phyloP scores from a whole-genome alignment of 2,888 invertebrate species.

The Idaea aversata region DNA sequence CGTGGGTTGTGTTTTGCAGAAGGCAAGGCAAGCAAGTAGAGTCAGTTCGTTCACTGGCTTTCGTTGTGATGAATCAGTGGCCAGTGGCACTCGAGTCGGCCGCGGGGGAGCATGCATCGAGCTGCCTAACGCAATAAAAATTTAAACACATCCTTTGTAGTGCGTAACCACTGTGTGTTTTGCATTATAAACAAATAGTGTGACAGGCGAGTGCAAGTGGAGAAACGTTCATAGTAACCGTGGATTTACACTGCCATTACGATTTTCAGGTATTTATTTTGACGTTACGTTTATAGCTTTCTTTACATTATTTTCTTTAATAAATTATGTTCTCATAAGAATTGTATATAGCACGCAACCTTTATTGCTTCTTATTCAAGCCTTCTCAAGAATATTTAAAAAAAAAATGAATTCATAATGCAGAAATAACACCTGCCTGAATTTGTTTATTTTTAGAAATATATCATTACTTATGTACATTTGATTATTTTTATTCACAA shows the following conservation, averaged over 20 bases:
- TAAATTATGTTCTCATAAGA: neutral
- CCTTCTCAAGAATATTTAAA: neutral
- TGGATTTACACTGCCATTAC: slow-evolving; percentile 40
- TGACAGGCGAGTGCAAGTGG: slow-evolving; percentile 39
- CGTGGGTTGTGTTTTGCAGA: slow-evolving; percentile 48
- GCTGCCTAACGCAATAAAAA: slow-evolving; percentile 37
- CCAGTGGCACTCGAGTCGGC: slow-evolving; percentile 43
- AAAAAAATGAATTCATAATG: neutral
- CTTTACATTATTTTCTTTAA: neutral
- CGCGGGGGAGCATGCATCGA: slow-evolving; percentile 29
- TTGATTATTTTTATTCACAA: neutral
- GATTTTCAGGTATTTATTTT: slow-evolving; percentile 34
- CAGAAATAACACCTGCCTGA: neutral
- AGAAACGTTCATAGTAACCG: slow-evolving; percentile 31
- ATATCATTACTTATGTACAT: neutral
- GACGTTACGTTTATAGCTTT: neutral
- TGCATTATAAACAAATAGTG: slow-evolving; percentile 29
- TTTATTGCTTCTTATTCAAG: neutral
- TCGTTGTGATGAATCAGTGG: slow-evolving; percentile 44
- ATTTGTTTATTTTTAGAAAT: neutral
- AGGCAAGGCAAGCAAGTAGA: neutral
- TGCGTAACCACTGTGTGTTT: slow-evolving; percentile 30
- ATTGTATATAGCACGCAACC: neutral
- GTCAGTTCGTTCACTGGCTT: slow-evolving; percentile 3
- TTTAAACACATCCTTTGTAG: slow-evolving; percentile 43